Base-by-base conservation (phyloP, 2,888 invertebrate species). In the Leptopilina syphax region DNA sequence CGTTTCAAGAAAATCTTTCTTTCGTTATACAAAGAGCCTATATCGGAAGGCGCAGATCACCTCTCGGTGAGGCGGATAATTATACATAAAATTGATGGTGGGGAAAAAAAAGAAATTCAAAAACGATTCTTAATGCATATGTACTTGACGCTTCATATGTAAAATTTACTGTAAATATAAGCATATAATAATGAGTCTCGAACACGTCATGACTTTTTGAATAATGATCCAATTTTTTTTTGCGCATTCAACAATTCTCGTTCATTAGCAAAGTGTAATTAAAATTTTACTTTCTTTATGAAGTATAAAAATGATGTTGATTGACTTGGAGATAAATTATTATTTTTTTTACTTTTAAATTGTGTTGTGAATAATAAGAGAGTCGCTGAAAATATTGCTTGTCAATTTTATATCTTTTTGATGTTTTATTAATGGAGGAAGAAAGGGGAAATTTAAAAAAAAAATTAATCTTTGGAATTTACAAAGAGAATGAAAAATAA, bases 31-130 rank as follows among this genome's bases (percentile, higher is more conserved):
- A 70, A 70, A 54, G 54, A 70, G 50, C 54, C 70, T 54, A 4
- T 34, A 70, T 70, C 27, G 34, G 70, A 57, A 54, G 27, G 12
- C 50, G 73, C 54, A 73, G 73, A 73, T 54, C 34, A 57, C 57
- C 57, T 73, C 57, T 34, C 54, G 73, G 54, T 73, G 73, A 27
- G 57, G 34, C 41, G 57, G 73, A 54, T 73, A 73, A 73, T 73
- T 24, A 73, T 73, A 50, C 34, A 27, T 57, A 73, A 41, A 73
- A 73, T 73, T 73, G 54, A 12, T 1, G 24, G 34, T 7, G 18
- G 7, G 24, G 18, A 73, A 70, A 57, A 73, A 50, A 12, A 54
- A 73, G 57, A 73, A 8, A 50, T 50, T 12, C 12, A 8, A 50
- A 50, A 50, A 50, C 12, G 27, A 73, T 41, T 13, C 9, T 73